phyloP scores from a whole-genome alignment of 2,888 invertebrate species.

The Argyra leucocephala region DNA sequence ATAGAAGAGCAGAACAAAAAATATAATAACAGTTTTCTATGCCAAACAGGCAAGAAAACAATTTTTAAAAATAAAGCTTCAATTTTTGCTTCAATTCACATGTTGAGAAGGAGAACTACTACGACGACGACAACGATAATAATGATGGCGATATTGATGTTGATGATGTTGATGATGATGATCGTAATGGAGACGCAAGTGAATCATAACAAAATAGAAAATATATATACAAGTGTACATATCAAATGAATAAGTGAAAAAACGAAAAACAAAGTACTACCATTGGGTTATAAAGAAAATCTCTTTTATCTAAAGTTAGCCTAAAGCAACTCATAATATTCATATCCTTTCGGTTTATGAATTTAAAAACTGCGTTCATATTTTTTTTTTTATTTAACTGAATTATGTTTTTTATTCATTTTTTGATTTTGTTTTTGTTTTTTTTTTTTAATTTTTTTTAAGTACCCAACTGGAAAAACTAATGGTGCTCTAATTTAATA shows the following conservation, averaged over 20 bases:
- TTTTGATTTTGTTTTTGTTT: background rate
- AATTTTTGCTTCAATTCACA: background rate
- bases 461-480: conserved; percentile 4
- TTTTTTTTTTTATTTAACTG: background rate
- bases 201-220: background rate
- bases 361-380: conserved; percentile 3
- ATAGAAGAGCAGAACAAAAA: no score
- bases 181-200: background rate
- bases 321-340: background rate
- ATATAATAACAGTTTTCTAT: no score
- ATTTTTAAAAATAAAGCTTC: conserved; percentile 4
- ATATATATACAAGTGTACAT: background rate
- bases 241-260: background rate
- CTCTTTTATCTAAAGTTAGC: conserved; percentile 3
- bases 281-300: background rate
- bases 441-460: background rate
- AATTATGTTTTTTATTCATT: background rate
- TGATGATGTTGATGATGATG: background rate
- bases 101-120: no score
- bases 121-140: no score
- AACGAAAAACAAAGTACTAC: background rate
- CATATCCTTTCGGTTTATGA: conserved; percentile 2
- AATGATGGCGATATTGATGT: background rate
- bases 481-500: conserved; percentile 6
- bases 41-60: background rate